Percentiles rank a stretch among this genome's conserved stretches.
These are phyloP conservation scores for Glaucidium brasilianum DNA, from an alignment of 2,113 vertebrate species.

Conservation along the genomic window DNA sequence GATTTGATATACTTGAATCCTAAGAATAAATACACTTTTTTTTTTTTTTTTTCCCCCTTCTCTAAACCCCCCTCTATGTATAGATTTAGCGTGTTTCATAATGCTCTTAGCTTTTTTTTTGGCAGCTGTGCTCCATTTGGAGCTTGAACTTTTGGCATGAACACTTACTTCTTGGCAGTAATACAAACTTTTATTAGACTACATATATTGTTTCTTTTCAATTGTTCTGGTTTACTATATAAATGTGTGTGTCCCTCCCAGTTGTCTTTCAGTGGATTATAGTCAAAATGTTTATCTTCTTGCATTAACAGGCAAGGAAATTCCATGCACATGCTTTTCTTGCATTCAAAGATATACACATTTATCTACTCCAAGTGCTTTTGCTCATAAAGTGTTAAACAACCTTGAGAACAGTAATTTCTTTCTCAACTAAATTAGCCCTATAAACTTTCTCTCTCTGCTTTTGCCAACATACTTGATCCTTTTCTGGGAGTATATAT, in stretches of 20 bases:
- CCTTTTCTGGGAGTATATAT: not conserved
- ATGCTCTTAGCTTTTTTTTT: not conserved
- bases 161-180: constrained; percentile 8
- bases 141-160: constrained; percentile 30
- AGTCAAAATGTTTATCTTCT: not conserved
- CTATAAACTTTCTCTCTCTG: not conserved
- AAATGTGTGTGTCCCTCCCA: not conserved
- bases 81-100: constrained; percentile 43
- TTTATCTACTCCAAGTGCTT: not conserved
- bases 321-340: not conserved
- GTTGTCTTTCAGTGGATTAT: not conserved
- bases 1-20: not conserved
- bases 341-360: not conserved
- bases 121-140: not conserved
- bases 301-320: not conserved
- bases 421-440: not conserved
- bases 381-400: not conserved
- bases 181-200: constrained; percentile 15
- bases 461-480: not conserved
- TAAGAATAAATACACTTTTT: not conserved
- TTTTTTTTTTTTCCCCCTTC: not conserved
- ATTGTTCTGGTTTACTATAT: constrained; percentile 18
- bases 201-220: not conserved
- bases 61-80: not conserved
- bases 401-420: not conserved